Evolutionary conservation across 2,888 invertebrate species (phyloP).

Genomic region (Cerceris ruficornis): DNA sequence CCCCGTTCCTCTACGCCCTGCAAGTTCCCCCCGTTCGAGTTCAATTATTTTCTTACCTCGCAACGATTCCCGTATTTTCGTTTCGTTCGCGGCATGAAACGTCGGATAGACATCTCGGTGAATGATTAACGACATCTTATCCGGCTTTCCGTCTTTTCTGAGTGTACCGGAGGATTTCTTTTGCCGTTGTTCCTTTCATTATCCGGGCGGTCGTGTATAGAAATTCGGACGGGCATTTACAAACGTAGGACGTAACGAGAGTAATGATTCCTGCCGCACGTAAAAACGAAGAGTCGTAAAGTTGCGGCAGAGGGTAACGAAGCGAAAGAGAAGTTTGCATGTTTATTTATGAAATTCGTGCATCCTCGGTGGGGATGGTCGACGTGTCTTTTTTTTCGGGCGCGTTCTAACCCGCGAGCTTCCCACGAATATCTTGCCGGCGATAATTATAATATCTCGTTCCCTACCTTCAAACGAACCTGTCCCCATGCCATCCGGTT

Average conservation of each 20-base stretch:
- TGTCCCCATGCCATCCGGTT: constrained; percentile 37
- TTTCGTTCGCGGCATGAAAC: constrained; percentile 43
- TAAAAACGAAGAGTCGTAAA: too few relatives aligned
- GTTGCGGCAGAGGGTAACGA: too few relatives aligned
- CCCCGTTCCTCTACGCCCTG: background rate
- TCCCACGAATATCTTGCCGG: constrained; percentile 17
- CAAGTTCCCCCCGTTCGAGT: background rate
- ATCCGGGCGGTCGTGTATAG: background rate
- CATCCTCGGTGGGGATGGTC: background rate
- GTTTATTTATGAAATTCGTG: background rate
- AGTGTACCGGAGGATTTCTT: constrained; percentile 11
- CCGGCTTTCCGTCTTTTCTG: constrained; percentile 9
- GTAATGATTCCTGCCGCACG: too few relatives aligned
- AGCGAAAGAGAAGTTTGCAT: too few relatives aligned
- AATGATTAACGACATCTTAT: constrained; percentile 53
- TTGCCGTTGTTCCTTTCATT: constrained; percentile 24
- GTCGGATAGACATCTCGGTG: constrained; percentile 41
- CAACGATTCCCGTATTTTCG: constrained; percentile 22
- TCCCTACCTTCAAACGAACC: constrained; percentile 23
- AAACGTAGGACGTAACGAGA: too few relatives aligned
- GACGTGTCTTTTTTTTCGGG: background rate
- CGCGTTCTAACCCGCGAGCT: background rate
- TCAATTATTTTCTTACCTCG: background rate
- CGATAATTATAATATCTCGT: constrained; percentile 50
- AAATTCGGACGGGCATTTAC: too few relatives aligned